A percentile compares a stretch with the other conserved stretches of the same genome.
Conservation (phyloP, 1,140 invertebrate genomes). For the Antheraea pernyi region DNA sequence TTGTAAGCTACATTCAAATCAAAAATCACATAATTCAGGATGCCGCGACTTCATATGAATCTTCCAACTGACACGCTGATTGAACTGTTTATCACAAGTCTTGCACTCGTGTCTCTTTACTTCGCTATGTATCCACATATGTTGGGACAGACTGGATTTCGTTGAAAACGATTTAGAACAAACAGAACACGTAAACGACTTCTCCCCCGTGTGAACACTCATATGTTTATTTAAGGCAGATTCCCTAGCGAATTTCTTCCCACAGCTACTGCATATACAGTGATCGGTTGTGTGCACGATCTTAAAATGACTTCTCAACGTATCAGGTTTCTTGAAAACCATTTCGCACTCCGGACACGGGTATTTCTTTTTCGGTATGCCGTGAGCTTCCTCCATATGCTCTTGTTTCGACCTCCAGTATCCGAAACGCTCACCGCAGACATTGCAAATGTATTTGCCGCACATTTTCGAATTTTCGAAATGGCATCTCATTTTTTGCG, state of each 20-base stretch:
- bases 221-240: constrained; percentile 27
- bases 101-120: constrained; percentile 81
- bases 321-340: constrained; percentile 19
- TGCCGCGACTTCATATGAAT: constrained; percentile 33
- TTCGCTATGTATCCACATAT: constrained; percentile 76
- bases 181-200: constrained; percentile 65
- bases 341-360: constrained; percentile 26
- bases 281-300: constrained; percentile 28
- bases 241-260: constrained; percentile 24
- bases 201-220: constrained; percentile 67
- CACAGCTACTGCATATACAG: constrained; percentile 25
- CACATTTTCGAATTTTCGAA: constrained; percentile 20
- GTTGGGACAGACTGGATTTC: constrained; percentile 35
- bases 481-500: constrained; percentile 23
- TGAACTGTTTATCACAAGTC: constrained; percentile 68
- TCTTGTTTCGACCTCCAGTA: constrained; percentile 22
- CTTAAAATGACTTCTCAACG: constrained; percentile 28
- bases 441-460: constrained; percentile 29
- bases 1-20: background rate
- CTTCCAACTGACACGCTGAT: constrained; percentile 34
- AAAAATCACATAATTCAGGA: constrained; percentile 1
- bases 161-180: constrained; percentile 51
- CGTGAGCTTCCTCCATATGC: constrained; percentile 30
- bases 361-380: constrained; percentile 20
- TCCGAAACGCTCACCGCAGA: constrained; percentile 31